Base-by-base conservation (phyloP, 2,888 invertebrate genomes). In the Plagiodera versicolora region DNA sequence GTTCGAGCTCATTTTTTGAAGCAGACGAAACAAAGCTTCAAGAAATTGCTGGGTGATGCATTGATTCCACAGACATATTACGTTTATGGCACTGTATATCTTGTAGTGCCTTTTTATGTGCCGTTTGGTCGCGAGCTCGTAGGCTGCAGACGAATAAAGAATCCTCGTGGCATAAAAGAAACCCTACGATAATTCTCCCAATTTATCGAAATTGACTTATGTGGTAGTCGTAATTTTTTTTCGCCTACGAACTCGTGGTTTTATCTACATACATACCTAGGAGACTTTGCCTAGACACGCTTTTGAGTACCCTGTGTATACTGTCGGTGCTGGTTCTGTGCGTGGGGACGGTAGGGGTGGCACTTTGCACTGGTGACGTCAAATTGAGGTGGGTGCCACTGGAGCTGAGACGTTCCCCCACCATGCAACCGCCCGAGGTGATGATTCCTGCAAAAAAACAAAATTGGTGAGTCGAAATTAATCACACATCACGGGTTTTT, bases 211-310 rank as follows among this genome's bases (percentile, higher is more conserved):
- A 11, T 32, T 11, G 32, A 32, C 32, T 32, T 32, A 32, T 32
- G 32, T 32, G 32, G 32, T 2, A 18, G 35, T 39, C 19, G 52
- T 35, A 52, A 52, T 39, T 52, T 52, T 52, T 52, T 52, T 35
- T 18, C 32, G 32, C 32, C 51, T n/a, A n/a, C n/a, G n/a, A n/a
- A n/a, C n/a, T n/a, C n/a, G n/a, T n/a, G n/a, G n/a, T n/a, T n/a
- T n/a, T n/a, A n/a, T n/a, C n/a, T n/a, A n/a, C n/a, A n/a, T n/a
- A n/a, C n/a, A n/a, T n/a, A 80, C 87, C 87, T 71, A 87, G 79
- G 58, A 87, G 83, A 72, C 86, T 86, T 77, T 86, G 86, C 71
- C 84, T 82, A 47, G 86, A 87, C 51, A 85, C 84, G 55, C 86
- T 85, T 75, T 83, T 84, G 56, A 81, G 77, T 56, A 79, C 78